Conservation (phyloP, 2,888 invertebrate species). For the Myopa testacea region DNA sequence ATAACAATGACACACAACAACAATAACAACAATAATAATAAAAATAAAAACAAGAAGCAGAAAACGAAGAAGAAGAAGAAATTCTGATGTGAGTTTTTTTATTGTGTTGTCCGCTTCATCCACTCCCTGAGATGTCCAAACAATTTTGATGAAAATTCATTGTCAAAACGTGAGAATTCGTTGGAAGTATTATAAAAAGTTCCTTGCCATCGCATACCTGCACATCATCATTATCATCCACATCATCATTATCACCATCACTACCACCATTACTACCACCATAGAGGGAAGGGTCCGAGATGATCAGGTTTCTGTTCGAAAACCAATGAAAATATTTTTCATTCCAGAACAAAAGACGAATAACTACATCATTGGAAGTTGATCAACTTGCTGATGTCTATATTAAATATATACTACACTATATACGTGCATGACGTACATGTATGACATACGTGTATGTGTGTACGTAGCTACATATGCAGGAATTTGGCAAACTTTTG, state of each 20-base stretch:
- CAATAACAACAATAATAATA: background rate
- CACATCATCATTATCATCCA: background rate
- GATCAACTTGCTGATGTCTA: constrained; percentile 19
- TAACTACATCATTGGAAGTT: constrained; percentile 10
- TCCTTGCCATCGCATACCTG: background rate
- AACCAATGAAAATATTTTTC: constrained; percentile 42
- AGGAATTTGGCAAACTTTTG: no score
- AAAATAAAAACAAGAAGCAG: background rate
- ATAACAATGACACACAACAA: constrained; percentile 27
- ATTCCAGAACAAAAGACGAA: constrained; percentile 39
- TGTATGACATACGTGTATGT: no score
- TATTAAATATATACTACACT: no score
- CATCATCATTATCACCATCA: background rate
- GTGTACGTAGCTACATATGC: no score
- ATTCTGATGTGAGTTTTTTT: no score
- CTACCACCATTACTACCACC: no score
- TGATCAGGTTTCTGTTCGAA: no score
- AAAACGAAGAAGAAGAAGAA: background rate
- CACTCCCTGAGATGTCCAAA: background rate
- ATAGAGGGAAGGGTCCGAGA: no score
- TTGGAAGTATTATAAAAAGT: background rate
- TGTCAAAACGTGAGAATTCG: constrained; percentile 22
- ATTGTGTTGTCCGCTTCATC: no score
- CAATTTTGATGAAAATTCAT: constrained; percentile 25
- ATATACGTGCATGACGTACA: no score